These are phyloP conservation scores for Agelastica alni DNA, from an alignment of 2,888 invertebrate species.

Conservation along the genomic window DNA sequence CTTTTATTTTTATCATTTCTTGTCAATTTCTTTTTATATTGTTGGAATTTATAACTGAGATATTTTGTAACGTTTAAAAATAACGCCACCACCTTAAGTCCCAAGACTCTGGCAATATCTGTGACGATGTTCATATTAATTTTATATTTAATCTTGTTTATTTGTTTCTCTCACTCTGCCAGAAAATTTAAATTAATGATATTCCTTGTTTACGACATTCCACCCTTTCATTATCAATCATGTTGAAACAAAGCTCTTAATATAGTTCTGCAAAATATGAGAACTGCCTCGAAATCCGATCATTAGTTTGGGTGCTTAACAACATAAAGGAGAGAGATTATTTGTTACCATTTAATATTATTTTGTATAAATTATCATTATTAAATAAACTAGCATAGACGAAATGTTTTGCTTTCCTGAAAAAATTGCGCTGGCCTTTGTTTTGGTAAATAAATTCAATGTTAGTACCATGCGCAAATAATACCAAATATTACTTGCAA, in stretches of 20 bases:
- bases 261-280: constrained; percentile 16
- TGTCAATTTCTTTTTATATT: too few relatives aligned
- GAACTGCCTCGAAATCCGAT: constrained; percentile 9
- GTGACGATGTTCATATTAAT: constrained; percentile 20
- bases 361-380: too few relatives aligned
- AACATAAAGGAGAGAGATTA: too few relatives aligned
- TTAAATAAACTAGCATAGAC: too few relatives aligned
- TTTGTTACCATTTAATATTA: too few relatives aligned
- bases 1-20: too few relatives aligned
- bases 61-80: background rate
- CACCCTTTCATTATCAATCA: constrained; percentile 21
- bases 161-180: constrained; percentile 16
- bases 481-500: too few relatives aligned
- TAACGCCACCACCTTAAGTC: background rate
- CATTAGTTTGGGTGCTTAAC: constrained; percentile 7
- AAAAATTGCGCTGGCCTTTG: too few relatives aligned
- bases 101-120: background rate
- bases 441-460: too few relatives aligned
- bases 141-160: constrained; percentile 25
- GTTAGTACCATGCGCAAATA: too few relatives aligned
- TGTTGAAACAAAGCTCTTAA: constrained; percentile 15
- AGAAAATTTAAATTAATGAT: constrained; percentile 21
- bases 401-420: too few relatives aligned
- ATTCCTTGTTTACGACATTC: constrained; percentile 21
- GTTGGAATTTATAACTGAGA: too few relatives aligned